These are phyloP conservation scores for Garrulus glandarius DNA, from an alignment of 2,797 vertebrate genomes.

Conservation along the genomic window DNA sequence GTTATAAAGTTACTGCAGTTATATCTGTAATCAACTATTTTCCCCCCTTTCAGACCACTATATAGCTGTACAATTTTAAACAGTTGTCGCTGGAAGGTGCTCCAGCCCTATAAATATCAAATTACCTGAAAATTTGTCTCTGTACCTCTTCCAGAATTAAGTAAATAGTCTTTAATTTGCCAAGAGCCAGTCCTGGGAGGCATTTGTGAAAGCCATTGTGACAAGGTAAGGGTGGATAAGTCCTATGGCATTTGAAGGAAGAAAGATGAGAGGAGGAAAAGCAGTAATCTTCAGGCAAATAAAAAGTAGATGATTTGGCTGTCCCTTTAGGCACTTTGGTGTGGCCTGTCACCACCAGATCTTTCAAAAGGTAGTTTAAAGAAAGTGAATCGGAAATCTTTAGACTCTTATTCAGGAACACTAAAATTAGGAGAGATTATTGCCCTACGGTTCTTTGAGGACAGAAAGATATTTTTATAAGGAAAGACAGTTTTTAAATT, in stretches of 20 bases:
- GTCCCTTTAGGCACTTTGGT: background rate
- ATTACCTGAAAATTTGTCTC: background rate
- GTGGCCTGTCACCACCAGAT: background rate
- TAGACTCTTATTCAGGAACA: background rate
- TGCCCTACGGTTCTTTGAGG: background rate
- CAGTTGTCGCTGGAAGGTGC: background rate
- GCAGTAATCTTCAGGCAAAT: background rate
- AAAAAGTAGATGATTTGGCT: background rate
- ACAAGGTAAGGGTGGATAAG: background rate
- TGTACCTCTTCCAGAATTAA: background rate
- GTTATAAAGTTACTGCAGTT: background rate
- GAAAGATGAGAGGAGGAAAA: slow-evolving; percentile 4
- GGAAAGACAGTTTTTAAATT: background rate
- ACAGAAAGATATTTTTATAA: background rate
- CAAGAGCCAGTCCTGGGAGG: background rate
- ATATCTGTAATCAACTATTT: background rate
- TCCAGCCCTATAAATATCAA: background rate
- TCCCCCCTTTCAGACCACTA: background rate
- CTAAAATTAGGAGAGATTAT: background rate
- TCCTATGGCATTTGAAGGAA: background rate
- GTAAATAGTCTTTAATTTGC: slow-evolving; percentile 5
- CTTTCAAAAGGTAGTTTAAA: slow-evolving; percentile 4
- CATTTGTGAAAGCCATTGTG: background rate
- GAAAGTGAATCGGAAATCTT: background rate
- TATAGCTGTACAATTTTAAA: background rate